Base-by-base conservation (phyloP, 2,888 invertebrate genomes). In the Galerucella calmariensis region DNA sequence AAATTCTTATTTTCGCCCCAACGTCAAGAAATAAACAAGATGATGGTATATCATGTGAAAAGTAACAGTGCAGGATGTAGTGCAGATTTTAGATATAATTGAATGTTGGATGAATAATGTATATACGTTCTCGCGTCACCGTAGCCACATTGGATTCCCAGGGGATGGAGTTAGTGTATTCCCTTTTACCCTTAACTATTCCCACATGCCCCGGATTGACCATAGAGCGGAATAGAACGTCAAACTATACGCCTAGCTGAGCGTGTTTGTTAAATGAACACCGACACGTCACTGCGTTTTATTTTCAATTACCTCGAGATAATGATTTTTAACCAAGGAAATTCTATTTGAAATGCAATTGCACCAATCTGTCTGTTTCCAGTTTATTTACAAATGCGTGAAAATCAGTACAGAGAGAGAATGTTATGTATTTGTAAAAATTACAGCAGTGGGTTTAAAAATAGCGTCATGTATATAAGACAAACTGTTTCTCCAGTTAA, bases 31-130 rank as follows among this genome's bases (percentile, higher is more conserved):
- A 61, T 59, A 74, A 68, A 74, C 66, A 70, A 75, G 72, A 67
- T 66, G 67, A 72, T 73, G 67, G 67, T 20, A 24, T 59, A 72
- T 68, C 74, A 62, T 72, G 69, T 71, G 70, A 75, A 69, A 69
- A 74, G 75, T 75, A 73, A 71, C 71, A 63, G 69, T 73, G 59
- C 56, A 69, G 61, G 70, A 75, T 73, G 66, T 75, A 75, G 80
- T 79, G 80, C 77, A 83, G 81, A 86, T 87, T 85, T 85, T 83
- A 85, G 85, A 84, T 85, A 87, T 87, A 87, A 87, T 87, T 87
- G 87, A 87, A 87, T 86, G 85, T 84, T 84, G 83, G 81, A 85
- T 87, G 87, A 87, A 87, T 87, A 86, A 87, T 87, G 84, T 85
- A 87, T 86, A 79, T 81, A 20, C 20, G 81, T 83, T 81, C 82